Conservation (phyloP, 1,140 invertebrate genomes). For the Caenorhabditis inopinata region DNA sequence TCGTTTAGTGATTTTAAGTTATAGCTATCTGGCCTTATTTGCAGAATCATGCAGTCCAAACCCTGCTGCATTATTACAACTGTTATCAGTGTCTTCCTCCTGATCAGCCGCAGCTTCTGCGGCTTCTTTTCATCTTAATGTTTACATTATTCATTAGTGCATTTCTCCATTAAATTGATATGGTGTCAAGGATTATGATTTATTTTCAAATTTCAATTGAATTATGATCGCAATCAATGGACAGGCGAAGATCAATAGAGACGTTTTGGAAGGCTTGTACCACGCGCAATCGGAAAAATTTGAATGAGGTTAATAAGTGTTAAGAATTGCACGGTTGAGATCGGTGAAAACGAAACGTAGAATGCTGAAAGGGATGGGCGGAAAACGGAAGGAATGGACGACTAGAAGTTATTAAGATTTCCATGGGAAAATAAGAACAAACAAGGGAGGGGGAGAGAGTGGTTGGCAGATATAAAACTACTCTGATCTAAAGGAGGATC, state of each 20-base stretch:
- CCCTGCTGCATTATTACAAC: no score
- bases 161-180: background rate
- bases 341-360: background rate
- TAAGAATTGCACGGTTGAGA: background rate
- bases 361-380: conserved; percentile 14
- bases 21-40: no score
- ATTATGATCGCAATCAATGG: background rate
- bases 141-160: background rate
- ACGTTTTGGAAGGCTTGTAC: background rate
- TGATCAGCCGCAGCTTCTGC: conserved; percentile 21
- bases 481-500: background rate
- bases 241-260: background rate
- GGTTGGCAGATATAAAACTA: background rate
- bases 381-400: conserved; percentile 15
- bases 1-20: no score
- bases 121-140: conserved; percentile 19
- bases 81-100: background rate
- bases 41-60: no score
- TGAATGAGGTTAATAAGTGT: background rate
- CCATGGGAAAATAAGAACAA: background rate
- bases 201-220: background rate
- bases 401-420: conserved; percentile 20
- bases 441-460: no score
- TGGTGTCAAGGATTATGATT: background rate
- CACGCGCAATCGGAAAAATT: background rate